Conservation (phyloP, 2,888 invertebrate genomes). For the Yponomeuta malinellus region DNA sequence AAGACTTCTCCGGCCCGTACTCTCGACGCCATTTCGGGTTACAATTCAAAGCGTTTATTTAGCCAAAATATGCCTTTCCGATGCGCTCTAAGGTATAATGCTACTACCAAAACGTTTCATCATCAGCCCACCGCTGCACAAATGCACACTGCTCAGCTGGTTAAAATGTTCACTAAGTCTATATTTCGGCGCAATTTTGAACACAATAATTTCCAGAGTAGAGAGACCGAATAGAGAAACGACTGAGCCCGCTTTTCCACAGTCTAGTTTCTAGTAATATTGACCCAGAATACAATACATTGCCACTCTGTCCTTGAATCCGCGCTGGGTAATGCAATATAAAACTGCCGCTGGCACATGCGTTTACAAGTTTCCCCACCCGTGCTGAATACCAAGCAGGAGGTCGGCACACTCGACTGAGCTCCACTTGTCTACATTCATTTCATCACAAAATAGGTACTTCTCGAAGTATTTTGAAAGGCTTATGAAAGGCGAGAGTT, state of each 20-base stretch:
- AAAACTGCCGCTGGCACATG: conserved; percentile 2
- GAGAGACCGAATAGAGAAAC: too few species aligned
- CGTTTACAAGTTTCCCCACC: background rate
- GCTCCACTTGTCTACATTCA: conserved; percentile 20
- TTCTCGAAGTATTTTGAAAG: background rate
- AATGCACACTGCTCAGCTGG: too few species aligned
- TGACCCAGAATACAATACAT: background rate
- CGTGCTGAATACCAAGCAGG: background rate
- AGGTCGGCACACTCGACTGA: background rate
- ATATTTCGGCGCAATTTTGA: too few species aligned
- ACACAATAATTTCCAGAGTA: too few species aligned
- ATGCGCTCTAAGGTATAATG: too few species aligned
- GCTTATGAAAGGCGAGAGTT: background rate
- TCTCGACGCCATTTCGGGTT: too few species aligned
- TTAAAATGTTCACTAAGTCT: too few species aligned
- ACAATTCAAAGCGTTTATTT: too few species aligned
- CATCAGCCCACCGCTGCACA: too few species aligned
- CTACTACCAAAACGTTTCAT: too few species aligned
- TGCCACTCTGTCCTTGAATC: background rate
- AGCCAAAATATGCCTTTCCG: too few species aligned
- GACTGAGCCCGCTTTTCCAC: background rate
- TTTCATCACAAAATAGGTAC: conserved; percentile 22
- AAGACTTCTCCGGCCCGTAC: too few species aligned
- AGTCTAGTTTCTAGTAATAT: background rate
- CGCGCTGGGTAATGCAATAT: background rate